These are phyloP conservation scores for Megalurothrips usitatus DNA, from an alignment of 2,888 invertebrate genomes.

Conservation along the genomic window DNA sequence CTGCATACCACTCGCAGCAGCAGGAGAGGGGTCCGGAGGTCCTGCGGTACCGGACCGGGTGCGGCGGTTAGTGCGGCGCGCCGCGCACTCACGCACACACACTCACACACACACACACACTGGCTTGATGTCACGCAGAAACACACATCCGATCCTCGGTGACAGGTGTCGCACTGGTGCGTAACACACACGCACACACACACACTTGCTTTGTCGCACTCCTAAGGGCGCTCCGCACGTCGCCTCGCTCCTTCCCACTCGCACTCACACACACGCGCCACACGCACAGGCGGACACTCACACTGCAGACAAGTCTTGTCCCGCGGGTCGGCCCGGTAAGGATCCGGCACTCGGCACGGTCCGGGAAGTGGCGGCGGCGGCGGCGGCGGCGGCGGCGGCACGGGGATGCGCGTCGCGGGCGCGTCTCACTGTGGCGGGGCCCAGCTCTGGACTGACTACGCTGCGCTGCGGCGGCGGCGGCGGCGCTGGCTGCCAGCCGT, in stretches of 20 bases:
- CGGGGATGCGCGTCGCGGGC: no score
- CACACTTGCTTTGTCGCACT: no score
- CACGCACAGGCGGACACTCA: background rate
- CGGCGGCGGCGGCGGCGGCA: background rate
- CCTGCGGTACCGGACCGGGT: no score
- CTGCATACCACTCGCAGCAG: background rate
- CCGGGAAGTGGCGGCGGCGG: background rate
- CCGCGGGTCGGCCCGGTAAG: no score
- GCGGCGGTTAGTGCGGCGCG: no score
- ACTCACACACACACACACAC: no score
- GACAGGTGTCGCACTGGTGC: no score
- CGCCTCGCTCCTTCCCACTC: background rate
- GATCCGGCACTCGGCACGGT: background rate
- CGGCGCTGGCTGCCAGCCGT: background rate
- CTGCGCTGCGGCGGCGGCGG: background rate
- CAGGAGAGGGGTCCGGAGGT: no score
- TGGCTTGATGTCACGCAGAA: no score
- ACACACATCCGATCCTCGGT: no score
- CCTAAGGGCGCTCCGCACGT: background rate
- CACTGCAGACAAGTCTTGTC: background rate
- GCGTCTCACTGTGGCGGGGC: background rate
- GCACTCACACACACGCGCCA: background rate
- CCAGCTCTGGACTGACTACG: conserved; percentile 8
- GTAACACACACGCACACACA: no score
- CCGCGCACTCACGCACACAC: no score